Conservation (phyloP, 2,113 vertebrate genomes). For the Collichthys lucidus region DNA sequence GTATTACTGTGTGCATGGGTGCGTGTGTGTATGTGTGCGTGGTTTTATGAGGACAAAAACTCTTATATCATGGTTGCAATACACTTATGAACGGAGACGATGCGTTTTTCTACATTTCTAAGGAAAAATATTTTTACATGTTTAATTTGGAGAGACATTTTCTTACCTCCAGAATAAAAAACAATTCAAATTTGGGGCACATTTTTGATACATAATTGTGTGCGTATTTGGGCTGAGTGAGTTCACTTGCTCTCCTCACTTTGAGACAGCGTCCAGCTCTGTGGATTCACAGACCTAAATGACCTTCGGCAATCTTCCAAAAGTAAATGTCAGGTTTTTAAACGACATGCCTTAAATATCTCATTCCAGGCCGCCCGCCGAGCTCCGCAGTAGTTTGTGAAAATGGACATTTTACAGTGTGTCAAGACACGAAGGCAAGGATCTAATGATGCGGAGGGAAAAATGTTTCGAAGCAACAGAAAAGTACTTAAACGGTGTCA, state of each 20-base stretch:
- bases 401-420: conserved; percentile 33
- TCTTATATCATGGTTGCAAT: conserved; percentile 40
- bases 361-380: conserved; percentile 1
- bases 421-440: conserved; percentile 31
- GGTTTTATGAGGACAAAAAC: not conserved
- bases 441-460: conserved; percentile 23
- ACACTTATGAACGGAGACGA: conserved; percentile 22
- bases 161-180: conserved; percentile 25
- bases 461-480: conserved; percentile 55
- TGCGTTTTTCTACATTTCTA: not conserved
- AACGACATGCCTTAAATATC: conserved; percentile 56
- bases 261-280: not conserved
- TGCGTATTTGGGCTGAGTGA: conserved; percentile 8
- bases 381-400: conserved; percentile 3
- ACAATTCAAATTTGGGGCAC: not conserved
- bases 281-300: conserved; percentile 35
- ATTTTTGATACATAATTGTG: not conserved
- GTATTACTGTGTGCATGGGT: conserved; percentile 20
- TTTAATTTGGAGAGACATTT: conserved; percentile 11
- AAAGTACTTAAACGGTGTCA: conserved; percentile 77
- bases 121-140: conserved; percentile 21
- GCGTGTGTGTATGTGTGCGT: not conserved
- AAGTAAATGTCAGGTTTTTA: conserved; percentile 51
- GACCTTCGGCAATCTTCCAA: conserved; percentile 18
- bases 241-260: conserved; percentile 7